Evolutionary conservation across 2,113 vertebrate species (phyloP).

Genomic region (Desmodus rotundus): DNA sequence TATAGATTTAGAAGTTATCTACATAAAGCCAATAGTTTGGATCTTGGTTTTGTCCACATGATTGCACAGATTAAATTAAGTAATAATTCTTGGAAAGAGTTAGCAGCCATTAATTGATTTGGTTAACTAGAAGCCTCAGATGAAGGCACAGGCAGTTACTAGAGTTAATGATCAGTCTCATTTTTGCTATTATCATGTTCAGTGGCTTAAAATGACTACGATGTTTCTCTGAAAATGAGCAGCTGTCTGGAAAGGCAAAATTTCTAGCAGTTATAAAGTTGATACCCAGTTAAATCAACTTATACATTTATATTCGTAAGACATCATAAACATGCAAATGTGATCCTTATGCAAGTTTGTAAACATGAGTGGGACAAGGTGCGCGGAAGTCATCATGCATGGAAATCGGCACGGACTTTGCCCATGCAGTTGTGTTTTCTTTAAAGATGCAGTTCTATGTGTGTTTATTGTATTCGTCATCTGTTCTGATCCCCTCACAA

Average conservation of each 20-base stretch:
- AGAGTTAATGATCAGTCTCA: constrained; percentile 67
- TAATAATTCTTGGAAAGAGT: constrained; percentile 63
- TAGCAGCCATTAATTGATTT: constrained; percentile 61
- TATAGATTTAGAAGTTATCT: constrained; percentile 15
- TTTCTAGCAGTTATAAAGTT: constrained; percentile 47
- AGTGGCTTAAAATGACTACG: constrained; percentile 57
- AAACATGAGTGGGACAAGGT: background rate
- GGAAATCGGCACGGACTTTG: constrained; percentile 40
- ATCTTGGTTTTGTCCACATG: constrained; percentile 57
- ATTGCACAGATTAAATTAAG: constrained; percentile 69
- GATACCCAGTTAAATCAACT: constrained; percentile 42
- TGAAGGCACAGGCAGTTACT: constrained; percentile 64
- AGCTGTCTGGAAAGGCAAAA: constrained; percentile 41
- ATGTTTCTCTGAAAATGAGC: constrained; percentile 63
- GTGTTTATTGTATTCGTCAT: constrained; percentile 17
- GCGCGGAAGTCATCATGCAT: constrained; percentile 22
- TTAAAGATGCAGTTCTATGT: constrained; percentile 30
- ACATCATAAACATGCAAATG: constrained; percentile 42
- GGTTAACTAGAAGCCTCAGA: constrained; percentile 58
- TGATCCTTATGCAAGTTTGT: constrained; percentile 46
- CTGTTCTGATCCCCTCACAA: constrained; percentile 40
- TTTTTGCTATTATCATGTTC: constrained; percentile 71
- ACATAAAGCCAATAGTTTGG: background rate
- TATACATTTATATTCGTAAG: constrained; percentile 41
- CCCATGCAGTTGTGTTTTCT: constrained; percentile 20